Conservation (phyloP, 2,113 vertebrate species). For the Nematolebias whitei region DNA sequence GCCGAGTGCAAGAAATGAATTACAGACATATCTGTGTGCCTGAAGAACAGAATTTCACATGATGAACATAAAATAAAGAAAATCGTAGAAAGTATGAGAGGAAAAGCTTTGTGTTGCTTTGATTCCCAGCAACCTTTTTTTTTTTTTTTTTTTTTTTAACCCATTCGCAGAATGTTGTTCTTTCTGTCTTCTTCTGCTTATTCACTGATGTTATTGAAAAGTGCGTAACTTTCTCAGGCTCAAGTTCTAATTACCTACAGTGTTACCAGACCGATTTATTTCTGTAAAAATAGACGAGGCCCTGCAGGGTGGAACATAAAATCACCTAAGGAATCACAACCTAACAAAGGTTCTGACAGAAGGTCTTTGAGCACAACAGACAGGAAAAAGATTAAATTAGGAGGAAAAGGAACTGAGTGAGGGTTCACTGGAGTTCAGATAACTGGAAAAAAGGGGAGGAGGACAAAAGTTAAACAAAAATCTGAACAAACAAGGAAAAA, state of each 20-base stretch:
- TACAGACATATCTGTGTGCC: constrained; percentile 11
- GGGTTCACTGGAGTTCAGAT: constrained; percentile 26
- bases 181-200: constrained; percentile 2
- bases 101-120: constrained; percentile 1
- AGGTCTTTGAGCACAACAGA: constrained; percentile 5
- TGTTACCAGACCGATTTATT: constrained; percentile 28
- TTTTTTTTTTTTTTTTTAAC: constrained; percentile 8
- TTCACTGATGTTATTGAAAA: constrained; percentile 8
- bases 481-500: background rate
- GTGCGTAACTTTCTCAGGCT: constrained; percentile 1
- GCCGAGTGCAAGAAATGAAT: background rate
- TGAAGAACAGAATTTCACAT: background rate
- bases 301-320: constrained; percentile 20
- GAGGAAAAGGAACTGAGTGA: constrained; percentile 6
- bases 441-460: constrained; percentile 17
- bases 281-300: constrained; percentile 35
- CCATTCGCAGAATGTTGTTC: background rate
- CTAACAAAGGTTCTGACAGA: constrained; percentile 12
- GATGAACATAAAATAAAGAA: constrained; percentile 9
- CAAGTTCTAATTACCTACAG: constrained; percentile 24
- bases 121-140: constrained; percentile 41
- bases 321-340: constrained; percentile 8
- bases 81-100: too few species aligned
- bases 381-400: background rate
- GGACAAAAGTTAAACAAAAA: background rate